phyloP scores from a whole-genome alignment of 1,140 invertebrate species.

The Bilobella aurantiaca region DNA sequence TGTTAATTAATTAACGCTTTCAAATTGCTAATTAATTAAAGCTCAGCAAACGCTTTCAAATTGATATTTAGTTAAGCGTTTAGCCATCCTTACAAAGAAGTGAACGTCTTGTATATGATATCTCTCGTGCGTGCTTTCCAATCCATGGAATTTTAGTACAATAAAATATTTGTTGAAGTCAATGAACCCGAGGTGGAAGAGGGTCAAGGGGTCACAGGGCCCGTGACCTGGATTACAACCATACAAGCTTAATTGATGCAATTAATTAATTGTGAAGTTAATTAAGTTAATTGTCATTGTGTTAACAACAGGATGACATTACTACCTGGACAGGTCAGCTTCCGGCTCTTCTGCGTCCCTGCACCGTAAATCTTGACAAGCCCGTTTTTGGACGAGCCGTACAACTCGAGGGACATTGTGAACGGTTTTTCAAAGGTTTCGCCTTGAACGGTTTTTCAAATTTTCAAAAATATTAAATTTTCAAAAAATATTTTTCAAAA shows the following conservation, averaged over 20 bases:
- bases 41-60: too few species aligned
- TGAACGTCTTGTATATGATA: constrained; percentile 72
- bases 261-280: too few species aligned
- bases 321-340: constrained; percentile 69
- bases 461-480: too few species aligned
- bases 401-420: constrained; percentile 36
- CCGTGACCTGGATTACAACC: too few species aligned
- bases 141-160: constrained; percentile 68
- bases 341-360: constrained; percentile 41
- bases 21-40: too few species aligned
- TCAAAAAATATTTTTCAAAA: not conserved
- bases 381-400: constrained; percentile 17
- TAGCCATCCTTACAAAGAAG: constrained; percentile 65
- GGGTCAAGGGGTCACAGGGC: constrained; percentile 72
- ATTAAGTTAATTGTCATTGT: too few species aligned
- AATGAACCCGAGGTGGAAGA: constrained; percentile 79
- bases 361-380: constrained; percentile 22
- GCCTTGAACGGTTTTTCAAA: constrained; percentile 40
- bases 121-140: constrained; percentile 69
- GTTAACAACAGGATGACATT: too few species aligned
- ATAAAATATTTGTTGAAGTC: constrained; percentile 80
- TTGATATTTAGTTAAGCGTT: too few species aligned
- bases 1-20: too few species aligned
- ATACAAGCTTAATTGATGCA: too few species aligned
- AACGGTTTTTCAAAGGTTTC: constrained; percentile 80